phyloP scores from a whole-genome alignment of 35 echinoderm and acorn worm species.

The Acanthaster planci region DNA sequence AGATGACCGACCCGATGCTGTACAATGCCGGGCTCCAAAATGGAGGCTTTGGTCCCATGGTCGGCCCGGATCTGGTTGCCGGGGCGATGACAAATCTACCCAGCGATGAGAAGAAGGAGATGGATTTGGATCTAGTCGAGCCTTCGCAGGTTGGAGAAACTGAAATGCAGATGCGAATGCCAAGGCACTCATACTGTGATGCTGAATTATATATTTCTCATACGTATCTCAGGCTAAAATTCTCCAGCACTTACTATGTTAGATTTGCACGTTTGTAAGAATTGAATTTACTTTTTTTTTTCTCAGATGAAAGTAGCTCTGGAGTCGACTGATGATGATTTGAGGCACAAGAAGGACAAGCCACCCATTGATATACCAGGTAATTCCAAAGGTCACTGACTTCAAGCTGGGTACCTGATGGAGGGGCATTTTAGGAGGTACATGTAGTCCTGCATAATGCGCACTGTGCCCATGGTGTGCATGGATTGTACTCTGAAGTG shows the following conservation, averaged over 20 bases:
- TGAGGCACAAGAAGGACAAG: not conserved
- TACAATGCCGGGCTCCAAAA: not conserved
- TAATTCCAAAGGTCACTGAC: not conserved
- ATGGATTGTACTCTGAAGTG: no score
- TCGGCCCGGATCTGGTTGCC: constrained; percentile 21
- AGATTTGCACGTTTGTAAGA: no score
- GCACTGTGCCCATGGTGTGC: no score
- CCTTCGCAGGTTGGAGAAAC: not conserved
- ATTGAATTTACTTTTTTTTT: no score
- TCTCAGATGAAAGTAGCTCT: constrained; percentile 7
- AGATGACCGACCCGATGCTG: not conserved
- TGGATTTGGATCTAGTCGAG: not conserved
- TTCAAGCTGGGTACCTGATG: no score
- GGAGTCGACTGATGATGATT: not conserved
- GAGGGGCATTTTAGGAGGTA: no score
- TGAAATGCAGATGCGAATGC: not conserved
- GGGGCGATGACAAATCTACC: constrained; percentile 12
- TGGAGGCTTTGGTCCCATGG: not conserved
- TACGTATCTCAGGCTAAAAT: no score
- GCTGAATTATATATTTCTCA: no score
- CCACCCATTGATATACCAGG: constrained; percentile 15
- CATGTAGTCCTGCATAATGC: no score
- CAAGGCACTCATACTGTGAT: no score
- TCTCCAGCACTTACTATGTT: no score
- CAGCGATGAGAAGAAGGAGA: not conserved